Evolutionary conservation across 2,888 invertebrate species (phyloP).

Genomic region (Hydropsyche betteni): DNA sequence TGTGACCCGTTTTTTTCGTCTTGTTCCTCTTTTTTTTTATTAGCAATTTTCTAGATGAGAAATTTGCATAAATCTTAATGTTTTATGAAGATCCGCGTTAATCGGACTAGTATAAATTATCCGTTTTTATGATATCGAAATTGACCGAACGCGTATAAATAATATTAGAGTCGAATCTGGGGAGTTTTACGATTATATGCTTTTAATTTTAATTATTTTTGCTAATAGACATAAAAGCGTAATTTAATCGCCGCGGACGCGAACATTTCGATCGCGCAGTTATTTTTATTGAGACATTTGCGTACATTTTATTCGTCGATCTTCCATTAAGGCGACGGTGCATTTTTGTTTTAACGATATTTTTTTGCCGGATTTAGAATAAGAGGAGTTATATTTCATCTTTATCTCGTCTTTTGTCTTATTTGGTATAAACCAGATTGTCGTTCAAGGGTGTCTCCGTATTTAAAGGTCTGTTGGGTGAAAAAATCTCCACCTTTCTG

Average conservation of each 20-base stretch:
- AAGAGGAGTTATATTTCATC: slow-evolving; percentile 1
- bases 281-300: too few relatives aligned
- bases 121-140: slow-evolving; percentile 17
- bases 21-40: too few relatives aligned
- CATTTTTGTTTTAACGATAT: background rate
- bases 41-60: too few relatives aligned
- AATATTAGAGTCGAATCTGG: background rate
- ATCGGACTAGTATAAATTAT: background rate
- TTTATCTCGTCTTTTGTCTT: slow-evolving; percentile 1
- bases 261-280: too few relatives aligned
- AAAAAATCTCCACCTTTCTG: slow-evolving; percentile 39
- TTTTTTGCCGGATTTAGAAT: background rate
- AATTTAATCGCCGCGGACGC: background rate
- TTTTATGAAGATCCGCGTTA: too few relatives aligned
- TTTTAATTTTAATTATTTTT: slow-evolving; percentile 18
- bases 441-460: slow-evolving; percentile 8
- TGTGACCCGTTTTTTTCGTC: slow-evolving; percentile 3
- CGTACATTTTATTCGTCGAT: too few relatives aligned
- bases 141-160: background rate
- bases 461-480: slow-evolving; percentile 22
- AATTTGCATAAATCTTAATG: too few relatives aligned
- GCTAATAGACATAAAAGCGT: slow-evolving; percentile 11
- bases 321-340: background rate
- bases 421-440: slow-evolving; percentile 1
- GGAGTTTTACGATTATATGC: slow-evolving; percentile 4